Percentiles rank a stretch among this genome's conserved stretches.
Evolutionary conservation across 2,113 vertebrate genomes (phyloP).

Genomic region (Typhlomys cinereus): DNA sequence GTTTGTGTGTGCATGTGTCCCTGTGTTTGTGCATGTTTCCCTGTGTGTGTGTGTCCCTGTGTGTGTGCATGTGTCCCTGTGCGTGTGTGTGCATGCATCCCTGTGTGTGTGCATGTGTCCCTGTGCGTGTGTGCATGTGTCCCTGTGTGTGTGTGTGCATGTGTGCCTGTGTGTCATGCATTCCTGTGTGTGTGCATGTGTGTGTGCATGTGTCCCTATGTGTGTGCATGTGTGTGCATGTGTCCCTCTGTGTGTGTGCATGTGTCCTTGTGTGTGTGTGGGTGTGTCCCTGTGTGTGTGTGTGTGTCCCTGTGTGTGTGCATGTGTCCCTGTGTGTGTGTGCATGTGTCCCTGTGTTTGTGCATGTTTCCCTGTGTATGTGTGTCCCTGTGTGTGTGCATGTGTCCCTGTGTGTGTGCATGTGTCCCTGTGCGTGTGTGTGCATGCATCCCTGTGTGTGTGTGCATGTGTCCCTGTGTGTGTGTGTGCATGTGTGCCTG

Average conservation of each 20-base stretch:
- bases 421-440: neutral
- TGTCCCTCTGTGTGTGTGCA: neutral
- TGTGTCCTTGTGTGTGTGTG: no score
- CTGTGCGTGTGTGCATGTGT: neutral
- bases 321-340: neutral
- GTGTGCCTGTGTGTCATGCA: neutral
- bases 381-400: neutral
- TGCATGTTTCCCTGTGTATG: no score
- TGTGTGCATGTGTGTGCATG: neutral
- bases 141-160: neutral
- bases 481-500: neutral
- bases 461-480: no score
- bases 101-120: no score
- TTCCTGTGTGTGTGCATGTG: no score
- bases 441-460: no score
- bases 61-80: neutral
- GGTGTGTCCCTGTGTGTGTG: neutral
- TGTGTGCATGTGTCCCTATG: neutral
- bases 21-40: neutral
- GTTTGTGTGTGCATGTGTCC: no score
- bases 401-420: neutral
- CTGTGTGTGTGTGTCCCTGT: no score
- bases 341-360: neutral
- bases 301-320: neutral
- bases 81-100: neutral